Conservation (phyloP, 1,140 invertebrate species). For the Conopomorpha cramerella region DNA sequence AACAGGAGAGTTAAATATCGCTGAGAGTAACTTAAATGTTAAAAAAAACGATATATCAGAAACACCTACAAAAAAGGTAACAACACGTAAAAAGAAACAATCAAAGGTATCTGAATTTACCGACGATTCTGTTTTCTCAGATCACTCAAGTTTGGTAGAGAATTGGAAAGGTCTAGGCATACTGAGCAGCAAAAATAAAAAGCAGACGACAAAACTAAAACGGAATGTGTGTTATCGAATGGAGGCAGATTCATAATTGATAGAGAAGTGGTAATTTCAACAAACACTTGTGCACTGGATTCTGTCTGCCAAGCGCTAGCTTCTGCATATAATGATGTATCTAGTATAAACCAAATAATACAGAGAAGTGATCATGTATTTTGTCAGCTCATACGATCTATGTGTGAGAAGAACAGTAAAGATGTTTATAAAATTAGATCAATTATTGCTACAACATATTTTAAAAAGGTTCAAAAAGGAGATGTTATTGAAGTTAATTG, state of each 20-base stretch:
- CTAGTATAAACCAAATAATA: neutral
- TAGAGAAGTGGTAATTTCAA: neutral
- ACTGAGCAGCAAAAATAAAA: neutral
- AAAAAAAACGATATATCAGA: too few relatives aligned
- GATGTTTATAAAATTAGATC: slow-evolving; percentile 1
- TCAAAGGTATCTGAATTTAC: neutral
- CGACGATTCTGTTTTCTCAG: slow-evolving; percentile 1
- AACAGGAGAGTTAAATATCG: slow-evolving; percentile 1
- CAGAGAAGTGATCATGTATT: neutral
- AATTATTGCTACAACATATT: neutral
- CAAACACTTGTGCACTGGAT: slow-evolving; percentile 3
- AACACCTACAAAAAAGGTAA: neutral
- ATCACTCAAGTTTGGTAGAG: neutral
- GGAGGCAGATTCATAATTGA: neutral
- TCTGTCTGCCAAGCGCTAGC: slow-evolving; percentile 1
- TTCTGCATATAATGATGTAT: neutral
- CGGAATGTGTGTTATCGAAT: neutral
- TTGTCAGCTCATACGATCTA: neutral
- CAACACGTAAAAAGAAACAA: neutral
- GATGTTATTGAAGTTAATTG: slow-evolving; percentile 3
- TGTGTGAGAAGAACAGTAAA: neutral
- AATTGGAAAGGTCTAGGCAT: slow-evolving; percentile 1
- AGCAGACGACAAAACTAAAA: too few relatives aligned
- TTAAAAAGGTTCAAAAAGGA: too few relatives aligned
- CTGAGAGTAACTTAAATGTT: neutral